phyloP scores from a whole-genome alignment of 2,888 invertebrate species.

The Stenoptilia bipunctidactyla region DNA sequence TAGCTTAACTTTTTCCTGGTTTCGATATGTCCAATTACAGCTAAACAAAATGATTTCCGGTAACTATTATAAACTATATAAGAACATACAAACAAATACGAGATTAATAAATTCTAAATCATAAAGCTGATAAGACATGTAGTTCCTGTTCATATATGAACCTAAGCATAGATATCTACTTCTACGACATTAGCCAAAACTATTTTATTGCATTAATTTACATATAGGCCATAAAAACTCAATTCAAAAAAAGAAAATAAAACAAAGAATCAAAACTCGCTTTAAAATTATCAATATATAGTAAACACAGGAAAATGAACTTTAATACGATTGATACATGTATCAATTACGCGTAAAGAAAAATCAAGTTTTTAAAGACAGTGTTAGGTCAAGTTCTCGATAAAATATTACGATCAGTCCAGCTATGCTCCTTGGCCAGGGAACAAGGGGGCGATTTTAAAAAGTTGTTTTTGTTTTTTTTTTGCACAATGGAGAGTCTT shows the following conservation, averaged over 20 bases:
- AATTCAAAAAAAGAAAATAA: not conserved
- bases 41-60: no score
- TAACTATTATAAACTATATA: no score
- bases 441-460: not conserved
- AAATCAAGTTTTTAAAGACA: not conserved
- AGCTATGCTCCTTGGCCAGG: not conserved
- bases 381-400: not conserved
- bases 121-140: no score
- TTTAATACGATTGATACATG: not conserved
- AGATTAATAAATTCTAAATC: no score
- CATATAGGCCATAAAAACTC: no score
- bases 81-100: no score
- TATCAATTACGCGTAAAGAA: not conserved
- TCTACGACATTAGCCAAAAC: no score
- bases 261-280: not conserved
- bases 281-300: not conserved
- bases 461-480: not conserved
- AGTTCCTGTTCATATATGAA: no score
- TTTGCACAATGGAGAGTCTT: conserved; percentile 10
- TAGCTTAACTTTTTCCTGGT: no score
- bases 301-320: not conserved
- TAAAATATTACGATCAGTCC: not conserved
- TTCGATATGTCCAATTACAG: no score
- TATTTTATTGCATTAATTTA: no score
- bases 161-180: no score